Percentiles rank a stretch among this genome's conserved stretches.
These are phyloP conservation scores for Unio pictorum DNA, from an alignment of 2,888 invertebrate genomes.

Conservation along the genomic window DNA sequence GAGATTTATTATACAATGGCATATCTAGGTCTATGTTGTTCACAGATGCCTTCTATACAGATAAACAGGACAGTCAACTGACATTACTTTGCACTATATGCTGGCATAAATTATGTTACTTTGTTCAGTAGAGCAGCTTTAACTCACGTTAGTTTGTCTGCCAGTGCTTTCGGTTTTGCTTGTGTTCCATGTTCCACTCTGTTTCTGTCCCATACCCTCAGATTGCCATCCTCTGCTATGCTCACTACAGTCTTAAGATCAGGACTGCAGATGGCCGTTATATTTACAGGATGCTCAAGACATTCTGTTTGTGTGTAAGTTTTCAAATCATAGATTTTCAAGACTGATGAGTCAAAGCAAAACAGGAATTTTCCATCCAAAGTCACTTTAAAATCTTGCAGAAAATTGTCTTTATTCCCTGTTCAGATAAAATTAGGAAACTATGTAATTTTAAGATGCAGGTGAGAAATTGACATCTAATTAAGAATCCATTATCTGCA, in stretches of 20 bases:
- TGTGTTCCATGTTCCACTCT: slow-evolving; percentile 22
- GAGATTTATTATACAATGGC: too few species aligned
- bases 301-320: slow-evolving; percentile 24
- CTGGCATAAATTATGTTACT: too few species aligned
- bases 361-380: slow-evolving; percentile 38
- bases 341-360: slow-evolving; percentile 27
- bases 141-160: too few species aligned
- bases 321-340: slow-evolving; percentile 26
- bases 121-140: too few species aligned
- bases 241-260: slow-evolving; percentile 46
- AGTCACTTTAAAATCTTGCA: slow-evolving; percentile 15
- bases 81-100: too few species aligned
- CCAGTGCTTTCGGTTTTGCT: too few species aligned
- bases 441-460: too few species aligned
- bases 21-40: too few species aligned
- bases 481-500: too few species aligned
- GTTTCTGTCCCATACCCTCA: slow-evolving; percentile 52
- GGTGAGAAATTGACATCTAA: too few species aligned
- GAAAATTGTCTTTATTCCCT: slow-evolving; percentile 36
- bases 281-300: slow-evolving; percentile 33
- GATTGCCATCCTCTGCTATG: slow-evolving; percentile 46
- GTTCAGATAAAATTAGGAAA: not conserved
- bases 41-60: too few species aligned
- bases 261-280: slow-evolving; percentile 22
- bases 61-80: too few species aligned